Conservation (phyloP, 1,140 invertebrate genomes). For the Anoplolepis gracilipes region DNA sequence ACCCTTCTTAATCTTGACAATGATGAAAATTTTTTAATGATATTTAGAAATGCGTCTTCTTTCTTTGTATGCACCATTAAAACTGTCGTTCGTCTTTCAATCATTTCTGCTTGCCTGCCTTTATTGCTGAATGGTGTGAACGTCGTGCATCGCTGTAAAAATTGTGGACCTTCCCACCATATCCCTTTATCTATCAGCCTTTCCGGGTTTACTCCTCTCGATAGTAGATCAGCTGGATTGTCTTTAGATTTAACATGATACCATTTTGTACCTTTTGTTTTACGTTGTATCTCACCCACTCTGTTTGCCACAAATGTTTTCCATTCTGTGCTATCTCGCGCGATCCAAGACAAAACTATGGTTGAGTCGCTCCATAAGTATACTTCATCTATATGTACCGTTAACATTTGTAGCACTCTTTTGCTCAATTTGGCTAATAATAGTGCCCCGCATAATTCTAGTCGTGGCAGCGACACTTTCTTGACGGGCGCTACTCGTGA, state of each 20-base stretch:
- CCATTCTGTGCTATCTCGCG: slow-evolving; percentile 51
- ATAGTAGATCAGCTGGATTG: slow-evolving; percentile 83
- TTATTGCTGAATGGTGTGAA: too few species aligned
- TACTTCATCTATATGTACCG: not conserved
- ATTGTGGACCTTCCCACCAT: not conserved
- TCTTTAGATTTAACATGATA: slow-evolving; percentile 74
- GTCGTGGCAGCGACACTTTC: not conserved
- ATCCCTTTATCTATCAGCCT: not conserved
- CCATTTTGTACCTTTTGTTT: slow-evolving; percentile 71
- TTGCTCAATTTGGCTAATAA: not conserved
- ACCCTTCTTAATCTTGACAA: not conserved
- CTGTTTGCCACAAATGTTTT: slow-evolving; percentile 82
- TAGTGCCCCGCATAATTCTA: not conserved
- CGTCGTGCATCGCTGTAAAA: too few species aligned
- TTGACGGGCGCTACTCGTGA: slow-evolving; percentile 43
- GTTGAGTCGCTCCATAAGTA: slow-evolving; percentile 81
- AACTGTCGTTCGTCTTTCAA: too few species aligned
- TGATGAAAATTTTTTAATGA: slow-evolving; percentile 8
- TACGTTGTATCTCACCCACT: slow-evolving; percentile 78
- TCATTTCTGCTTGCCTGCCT: too few species aligned
- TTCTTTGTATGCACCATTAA: too few species aligned
- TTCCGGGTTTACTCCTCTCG: slow-evolving; percentile 67
- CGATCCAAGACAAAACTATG: slow-evolving; percentile 74
- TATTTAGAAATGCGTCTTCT: too few species aligned
- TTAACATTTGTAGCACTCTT: not conserved